Percentiles rank a stretch among this genome's conserved stretches.
These are phyloP conservation scores for Drepanosiphum platanoidis DNA, from an alignment of 2,888 invertebrate genomes.

Conservation along the genomic window DNA sequence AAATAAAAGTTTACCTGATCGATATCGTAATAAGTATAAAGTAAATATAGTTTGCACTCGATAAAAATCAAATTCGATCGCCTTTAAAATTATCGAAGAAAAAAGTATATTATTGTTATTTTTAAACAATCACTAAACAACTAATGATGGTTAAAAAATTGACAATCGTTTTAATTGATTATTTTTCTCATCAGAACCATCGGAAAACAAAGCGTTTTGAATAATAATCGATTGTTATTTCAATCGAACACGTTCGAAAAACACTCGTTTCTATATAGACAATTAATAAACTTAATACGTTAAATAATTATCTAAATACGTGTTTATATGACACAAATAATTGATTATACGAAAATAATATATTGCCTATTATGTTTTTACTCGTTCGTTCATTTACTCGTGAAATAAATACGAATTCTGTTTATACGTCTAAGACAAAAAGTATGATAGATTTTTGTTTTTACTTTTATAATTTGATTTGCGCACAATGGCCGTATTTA, in stretches of 20 bases:
- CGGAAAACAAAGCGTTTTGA: background rate
- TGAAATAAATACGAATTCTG: too few relatives aligned
- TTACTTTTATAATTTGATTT: too few relatives aligned
- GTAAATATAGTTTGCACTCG: too few relatives aligned
- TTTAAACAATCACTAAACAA: background rate
- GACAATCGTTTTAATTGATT: background rate
- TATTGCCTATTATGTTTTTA: background rate
- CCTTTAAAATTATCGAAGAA: background rate
- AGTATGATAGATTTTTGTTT: too few relatives aligned
- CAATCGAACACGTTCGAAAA: background rate
- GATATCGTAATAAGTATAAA: too few relatives aligned
- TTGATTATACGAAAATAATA: background rate
- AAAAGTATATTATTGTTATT: background rate
- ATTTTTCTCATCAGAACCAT: conserved; percentile 1
- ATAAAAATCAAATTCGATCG: background rate
- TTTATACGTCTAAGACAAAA: too few relatives aligned
- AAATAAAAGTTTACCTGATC: too few relatives aligned
- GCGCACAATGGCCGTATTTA: too few relatives aligned
- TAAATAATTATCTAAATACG: conserved; percentile 5
- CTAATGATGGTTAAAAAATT: conserved; percentile 1
- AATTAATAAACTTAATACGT: conserved; percentile 5
- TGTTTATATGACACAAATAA: too few relatives aligned
- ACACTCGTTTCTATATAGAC: background rate
- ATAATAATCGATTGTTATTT: background rate
- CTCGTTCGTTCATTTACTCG: background rate